A percentile compares a stretch with the other conserved stretches of the same genome.
phyloP scores from a whole-genome alignment of 2,113 vertebrate species.

The Ailuropoda melanoleuca region DNA sequence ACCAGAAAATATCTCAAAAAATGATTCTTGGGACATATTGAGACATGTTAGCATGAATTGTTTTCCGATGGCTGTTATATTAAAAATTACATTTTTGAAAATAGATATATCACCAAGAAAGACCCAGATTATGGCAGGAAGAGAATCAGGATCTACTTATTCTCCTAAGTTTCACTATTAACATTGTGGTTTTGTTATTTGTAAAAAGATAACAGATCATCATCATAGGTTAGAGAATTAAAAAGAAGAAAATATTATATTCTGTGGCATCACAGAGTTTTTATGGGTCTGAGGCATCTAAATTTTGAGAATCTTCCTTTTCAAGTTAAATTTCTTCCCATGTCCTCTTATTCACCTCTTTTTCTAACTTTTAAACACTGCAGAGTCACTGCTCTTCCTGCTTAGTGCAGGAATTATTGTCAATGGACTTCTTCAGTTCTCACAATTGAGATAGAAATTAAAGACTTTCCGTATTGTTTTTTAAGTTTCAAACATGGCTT shows the following conservation, averaged over 20 bases:
- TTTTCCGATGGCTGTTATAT: not conserved
- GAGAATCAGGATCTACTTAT: not conserved
- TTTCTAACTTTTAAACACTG: not conserved
- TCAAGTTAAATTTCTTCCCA: not conserved
- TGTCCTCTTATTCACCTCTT: not conserved
- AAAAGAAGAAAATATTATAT: not conserved
- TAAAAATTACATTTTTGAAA: slow-evolving; percentile 1
- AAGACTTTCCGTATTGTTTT: not conserved
- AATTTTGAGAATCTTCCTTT: not conserved
- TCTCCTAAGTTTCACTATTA: not conserved
- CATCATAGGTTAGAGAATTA: not conserved
- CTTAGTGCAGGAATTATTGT: not conserved
- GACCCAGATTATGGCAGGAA: not conserved
- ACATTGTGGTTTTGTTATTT: not conserved
- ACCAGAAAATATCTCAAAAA: not conserved
- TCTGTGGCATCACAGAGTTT: not conserved
- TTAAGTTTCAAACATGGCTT: not conserved
- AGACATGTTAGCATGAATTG: not conserved
- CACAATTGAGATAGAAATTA: not conserved
- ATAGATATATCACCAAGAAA: not conserved
- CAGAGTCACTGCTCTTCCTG: not conserved
- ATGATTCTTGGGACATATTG: not conserved
- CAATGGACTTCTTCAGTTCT: not conserved
- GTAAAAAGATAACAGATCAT: not conserved
- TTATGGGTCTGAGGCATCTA: not conserved